Percentiles rank a stretch among this genome's conserved stretches.
Evolutionary conservation across 2,888 invertebrate genomes (phyloP).

Genomic region (Poecilobothrus nobilitatus): DNA sequence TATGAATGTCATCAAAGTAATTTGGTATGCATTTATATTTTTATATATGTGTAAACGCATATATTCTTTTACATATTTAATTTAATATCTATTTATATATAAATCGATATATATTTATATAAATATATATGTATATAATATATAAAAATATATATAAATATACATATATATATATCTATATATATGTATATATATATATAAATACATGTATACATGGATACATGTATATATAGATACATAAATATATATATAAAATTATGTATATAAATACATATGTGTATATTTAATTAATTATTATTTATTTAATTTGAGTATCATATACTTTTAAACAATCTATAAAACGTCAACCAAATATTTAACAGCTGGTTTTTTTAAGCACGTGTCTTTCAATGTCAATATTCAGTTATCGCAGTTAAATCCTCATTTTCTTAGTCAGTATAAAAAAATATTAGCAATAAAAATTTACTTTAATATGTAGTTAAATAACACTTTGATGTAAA

Average conservation of each 20-base stretch:
- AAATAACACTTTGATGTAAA: no score
- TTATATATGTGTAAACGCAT: background rate
- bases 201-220: background rate
- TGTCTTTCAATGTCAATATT: background rate
- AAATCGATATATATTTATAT: background rate
- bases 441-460: no score
- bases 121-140: background rate
- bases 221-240: background rate
- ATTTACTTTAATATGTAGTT: no score
- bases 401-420: background rate
- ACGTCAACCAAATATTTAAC: background rate
- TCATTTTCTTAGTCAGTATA: no score
- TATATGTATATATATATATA: background rate
- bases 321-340: background rate
- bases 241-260: background rate
- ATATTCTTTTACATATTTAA: background rate
- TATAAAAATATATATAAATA: background rate
- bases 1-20: background rate
- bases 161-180: background rate
- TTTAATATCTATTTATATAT: background rate
- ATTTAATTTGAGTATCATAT: conserved; percentile 1
- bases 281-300: background rate
- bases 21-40: background rate
- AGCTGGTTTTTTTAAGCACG: background rate
- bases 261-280: background rate